phyloP scores from a whole-genome alignment of 1,140 invertebrate species.

The Scaptomyza hsui region DNA sequence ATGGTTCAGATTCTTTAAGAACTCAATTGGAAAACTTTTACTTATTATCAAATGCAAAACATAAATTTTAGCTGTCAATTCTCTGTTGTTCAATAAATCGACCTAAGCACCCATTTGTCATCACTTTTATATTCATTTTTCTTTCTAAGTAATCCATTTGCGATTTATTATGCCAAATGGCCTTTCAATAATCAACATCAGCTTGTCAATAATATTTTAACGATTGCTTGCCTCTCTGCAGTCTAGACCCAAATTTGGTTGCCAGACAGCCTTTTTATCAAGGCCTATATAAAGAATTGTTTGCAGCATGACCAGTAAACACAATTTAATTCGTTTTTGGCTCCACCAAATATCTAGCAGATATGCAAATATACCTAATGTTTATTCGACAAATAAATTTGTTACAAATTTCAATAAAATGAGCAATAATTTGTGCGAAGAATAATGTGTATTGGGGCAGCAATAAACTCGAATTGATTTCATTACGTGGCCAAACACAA shows the following conservation, averaged over 20 bases:
- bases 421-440: constrained; percentile 23
- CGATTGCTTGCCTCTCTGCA: constrained; percentile 19
- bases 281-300: constrained; percentile 34
- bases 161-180: constrained; percentile 11
- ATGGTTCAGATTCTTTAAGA: too few species aligned
- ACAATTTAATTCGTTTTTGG: constrained; percentile 43
- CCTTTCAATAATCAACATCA: constrained; percentile 16
- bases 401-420: constrained; percentile 37
- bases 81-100: background rate
- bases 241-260: constrained; percentile 36
- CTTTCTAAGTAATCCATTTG: constrained; percentile 11
- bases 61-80: background rate
- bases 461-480: constrained; percentile 48
- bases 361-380: constrained; percentile 32
- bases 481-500: constrained; percentile 2
- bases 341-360: constrained; percentile 4
- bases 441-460: constrained; percentile 19
- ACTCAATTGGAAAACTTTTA: background rate
- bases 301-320: constrained; percentile 27
- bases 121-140: background rate
- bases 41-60: background rate
- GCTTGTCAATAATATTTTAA: constrained; percentile 35
- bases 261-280: constrained; percentile 30
- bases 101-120: too few species aligned
- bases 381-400: constrained; percentile 27